Percentiles rank a stretch among this genome's conserved stretches.
These are phyloP conservation scores for Megalurothrips usitatus DNA, from an alignment of 2,888 invertebrate genomes.

Conservation along the genomic window DNA sequence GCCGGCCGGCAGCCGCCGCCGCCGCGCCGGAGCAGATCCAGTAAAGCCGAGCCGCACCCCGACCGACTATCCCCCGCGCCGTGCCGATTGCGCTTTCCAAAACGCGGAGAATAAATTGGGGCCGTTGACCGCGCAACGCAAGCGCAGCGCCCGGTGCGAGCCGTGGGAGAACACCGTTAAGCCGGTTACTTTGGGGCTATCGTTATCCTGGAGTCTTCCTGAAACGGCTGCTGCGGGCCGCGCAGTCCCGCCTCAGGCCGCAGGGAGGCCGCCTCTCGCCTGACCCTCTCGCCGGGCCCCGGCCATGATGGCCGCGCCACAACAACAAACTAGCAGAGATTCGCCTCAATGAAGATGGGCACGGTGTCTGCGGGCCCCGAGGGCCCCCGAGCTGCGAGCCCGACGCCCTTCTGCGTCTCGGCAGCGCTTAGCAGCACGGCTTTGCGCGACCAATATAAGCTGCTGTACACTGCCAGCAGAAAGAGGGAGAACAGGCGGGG, in stretches of 20 bases:
- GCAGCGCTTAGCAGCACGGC: neutral
- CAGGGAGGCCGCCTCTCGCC: neutral
- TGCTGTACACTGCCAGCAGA: neutral
- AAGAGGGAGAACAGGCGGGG: neutral
- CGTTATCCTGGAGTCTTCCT: too few relatives aligned
- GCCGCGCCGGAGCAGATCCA: neutral
- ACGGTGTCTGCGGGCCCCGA: neutral
- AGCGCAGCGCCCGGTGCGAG: too few relatives aligned
- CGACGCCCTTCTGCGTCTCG: neutral
- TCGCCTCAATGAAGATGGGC: constrained; percentile 11
- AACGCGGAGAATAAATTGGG: too few relatives aligned
- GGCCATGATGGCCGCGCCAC: neutral
- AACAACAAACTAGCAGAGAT: constrained; percentile 5
- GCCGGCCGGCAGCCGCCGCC: neutral
- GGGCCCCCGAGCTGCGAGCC: neutral
- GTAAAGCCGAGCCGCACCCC: neutral
- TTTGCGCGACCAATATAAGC: neutral
- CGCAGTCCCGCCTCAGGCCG: neutral
- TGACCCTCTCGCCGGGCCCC: neutral
- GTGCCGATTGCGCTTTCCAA: too few relatives aligned
- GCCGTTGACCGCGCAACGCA: too few relatives aligned
- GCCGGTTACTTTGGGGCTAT: too few relatives aligned
- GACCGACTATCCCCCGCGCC: too few relatives aligned
- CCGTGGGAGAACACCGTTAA: too few relatives aligned
- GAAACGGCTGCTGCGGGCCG: too few relatives aligned